A percentile compares a stretch with the other conserved stretches of the same genome.
phyloP scores from a whole-genome alignment of 2,797 vertebrate genomes.

The Syncerus caffer region DNA sequence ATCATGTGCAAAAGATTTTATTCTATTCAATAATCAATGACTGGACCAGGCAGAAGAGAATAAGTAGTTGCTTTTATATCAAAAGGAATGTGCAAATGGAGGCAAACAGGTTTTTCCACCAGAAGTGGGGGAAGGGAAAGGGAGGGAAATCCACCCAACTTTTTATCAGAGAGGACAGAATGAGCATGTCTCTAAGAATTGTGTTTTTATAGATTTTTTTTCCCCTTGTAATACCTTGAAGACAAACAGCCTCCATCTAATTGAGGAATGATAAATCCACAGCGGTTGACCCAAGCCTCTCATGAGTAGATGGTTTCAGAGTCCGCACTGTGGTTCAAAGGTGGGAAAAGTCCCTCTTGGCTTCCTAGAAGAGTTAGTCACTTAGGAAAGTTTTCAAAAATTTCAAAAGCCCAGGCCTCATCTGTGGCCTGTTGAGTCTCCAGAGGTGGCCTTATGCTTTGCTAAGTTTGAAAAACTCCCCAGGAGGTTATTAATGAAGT shows the following conservation, averaged over 20 bases:
- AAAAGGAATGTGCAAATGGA: slow-evolving; percentile 16
- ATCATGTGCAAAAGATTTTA: not conserved
- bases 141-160: not conserved
- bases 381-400: not conserved
- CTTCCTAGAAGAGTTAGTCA: not conserved
- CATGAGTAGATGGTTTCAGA: not conserved
- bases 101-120: slow-evolving; percentile 55
- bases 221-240: not conserved
- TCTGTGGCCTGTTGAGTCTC: not conserved
- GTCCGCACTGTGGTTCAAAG: not conserved
- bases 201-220: not conserved
- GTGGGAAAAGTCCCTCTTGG: not conserved
- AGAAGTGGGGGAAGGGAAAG: not conserved
- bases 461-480: not conserved
- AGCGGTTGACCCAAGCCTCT: not conserved
- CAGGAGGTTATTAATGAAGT: not conserved
- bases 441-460: not conserved
- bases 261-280: not conserved
- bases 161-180: not conserved
- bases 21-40: not conserved
- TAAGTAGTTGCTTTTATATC: not conserved
- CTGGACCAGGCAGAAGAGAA: not conserved
- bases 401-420: not conserved
- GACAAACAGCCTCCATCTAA: not conserved
- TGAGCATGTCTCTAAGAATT: not conserved